Base-by-base conservation (phyloP, 1,140 invertebrate species). In the Idris sp. region DNA sequence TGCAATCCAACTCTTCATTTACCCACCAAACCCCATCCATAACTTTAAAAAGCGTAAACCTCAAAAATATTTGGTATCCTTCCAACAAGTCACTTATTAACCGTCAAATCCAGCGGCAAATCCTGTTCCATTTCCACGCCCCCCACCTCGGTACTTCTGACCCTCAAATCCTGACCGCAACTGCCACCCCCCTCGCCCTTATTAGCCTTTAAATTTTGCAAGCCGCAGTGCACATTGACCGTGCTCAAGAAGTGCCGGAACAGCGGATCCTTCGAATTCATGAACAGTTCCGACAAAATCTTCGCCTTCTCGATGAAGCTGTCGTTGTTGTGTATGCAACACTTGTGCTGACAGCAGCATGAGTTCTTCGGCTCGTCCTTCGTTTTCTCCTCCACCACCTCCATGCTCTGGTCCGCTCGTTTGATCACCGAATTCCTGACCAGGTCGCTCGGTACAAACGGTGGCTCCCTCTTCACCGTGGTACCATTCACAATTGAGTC, bases 361-460 rank as follows among this genome's bases (percentile, higher is more conserved):
- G 81, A 76, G 14, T 4, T 56, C 4, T 58, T 59, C 7, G 53
- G 40, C 5, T 56, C 46, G 1, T 73, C 56, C 19, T 35, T 28
- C 1, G 9, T 10, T 4, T 30, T 31, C 2, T 67, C 72, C 9
- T 69, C 68, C 14, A 77, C 73, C 0, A 82, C 44, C 15, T 86
- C 81, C 83, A 84, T 84, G 13, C 83, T 84, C 40, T 85, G 77
- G 10, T 85, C 83, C 3, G 82, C 83, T 10, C 84, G 77, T 30
- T 83, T 86, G 64, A 88, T 88, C 22, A 88, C 86, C 36, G 86
- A 87, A 49, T 87, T 80, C 38, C 85, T 82, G 0, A 84, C 64
- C 0, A 78, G 46, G 8, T 83, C 81, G 62, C 74, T 61, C 1
- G 30, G 41, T 0, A 58, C 9, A 2, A 49, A 48, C 0, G 26